Evolutionary conservation across 2,113 vertebrate genomes (phyloP), one percentile per base, ranked within the genome.

Genomic region (Trochalopteron elliotii): DNA sequence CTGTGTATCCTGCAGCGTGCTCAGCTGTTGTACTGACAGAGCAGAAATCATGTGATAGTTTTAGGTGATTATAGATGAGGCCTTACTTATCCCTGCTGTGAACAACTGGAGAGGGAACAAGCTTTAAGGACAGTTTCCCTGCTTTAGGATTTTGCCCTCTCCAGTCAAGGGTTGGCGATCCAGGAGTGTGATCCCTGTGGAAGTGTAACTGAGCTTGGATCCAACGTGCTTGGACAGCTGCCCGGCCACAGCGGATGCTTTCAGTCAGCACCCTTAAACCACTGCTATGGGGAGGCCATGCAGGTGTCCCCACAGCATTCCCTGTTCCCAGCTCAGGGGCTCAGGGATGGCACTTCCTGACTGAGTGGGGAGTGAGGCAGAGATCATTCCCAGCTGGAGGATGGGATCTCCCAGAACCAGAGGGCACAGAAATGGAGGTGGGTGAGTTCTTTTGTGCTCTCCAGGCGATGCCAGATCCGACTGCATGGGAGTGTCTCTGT

Each of bases 41-140:
- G 80, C 96, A 89, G 53, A 85, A 90, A 95, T 75, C 93, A 95
- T 87, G 90, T 83, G 96, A 94, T 94, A 94, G 40, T 87, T 95
- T 96, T 96, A 96, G 93, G 96, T 97, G 96, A 94, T 96, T 96
- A 90, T 86, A 81, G 90, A 95, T 81, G 93, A 96, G 83, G 85
- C 90, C 93, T 93, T 42, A 11, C 92, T 96, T 96, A 95, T 93
- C 85, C 96, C 93, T 81, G 90, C 96, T 96, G 90, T 30, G 92
- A 93, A 87, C 67, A 94, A 78, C 88, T 28, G 63, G 90, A 93
- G 47, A 68, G 60, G 85, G 68, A 90, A 42, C 52, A 16, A 88
- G 76, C 68, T 83, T 85, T 88, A 55, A 78, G 90, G 90, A 67
- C 52, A 3, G 3, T 63, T 91, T 88, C 57, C 33, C 63, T 30